Evolutionary conservation across 2,888 invertebrate species (phyloP), one percentile per base, ranked within the genome.

Genomic region (Ctena decussata): DNA sequence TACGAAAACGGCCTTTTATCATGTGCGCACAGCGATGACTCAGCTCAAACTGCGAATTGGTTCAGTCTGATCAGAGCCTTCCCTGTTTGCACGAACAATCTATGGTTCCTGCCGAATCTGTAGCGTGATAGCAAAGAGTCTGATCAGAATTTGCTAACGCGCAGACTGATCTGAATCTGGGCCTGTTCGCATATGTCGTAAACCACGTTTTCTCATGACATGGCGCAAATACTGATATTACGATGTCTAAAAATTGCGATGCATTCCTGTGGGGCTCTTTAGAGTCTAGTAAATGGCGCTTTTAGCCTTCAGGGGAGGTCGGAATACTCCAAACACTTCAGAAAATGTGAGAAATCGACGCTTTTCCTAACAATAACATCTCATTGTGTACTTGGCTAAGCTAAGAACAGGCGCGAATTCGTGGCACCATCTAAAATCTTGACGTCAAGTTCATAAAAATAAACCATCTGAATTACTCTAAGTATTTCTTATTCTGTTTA

Each of bases 301-400:
- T 46, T 46, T 46, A 46, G 11, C 46, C 46, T 57, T 65, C 65
- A 35, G 65, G 65, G 65, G 65, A 65, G 65, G 65, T 65, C 65
- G 32, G 15, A 35, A 30, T 21, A 65, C 65, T 32, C 18, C 35
- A 65, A 65, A 65, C 32, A 32, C 35, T 65, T 65, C 65, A 35
- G 35, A 65, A 65, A 65, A 65, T 65, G 65, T 35, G 65, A 65
- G 65, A 65, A 65, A 65, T 65, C 65, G 65, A 35, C 65, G 65
- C 35, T 32, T 35, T 65, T 15, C 24, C 65, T 65, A 35, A 65
- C 65, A 65, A 65, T 35, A 65, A 65, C 65, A 65, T 65, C 65
- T 65, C 21, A 65, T 65, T 65, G 35, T 65, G 5, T 65, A 65
- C 65, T 65, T 65, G 65, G 65, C 65, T 65, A 65, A 21, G 65